Evolutionary conservation across 1,140 invertebrate genomes (phyloP).

Genomic region (Amphibalanus amphitrite): DNA sequence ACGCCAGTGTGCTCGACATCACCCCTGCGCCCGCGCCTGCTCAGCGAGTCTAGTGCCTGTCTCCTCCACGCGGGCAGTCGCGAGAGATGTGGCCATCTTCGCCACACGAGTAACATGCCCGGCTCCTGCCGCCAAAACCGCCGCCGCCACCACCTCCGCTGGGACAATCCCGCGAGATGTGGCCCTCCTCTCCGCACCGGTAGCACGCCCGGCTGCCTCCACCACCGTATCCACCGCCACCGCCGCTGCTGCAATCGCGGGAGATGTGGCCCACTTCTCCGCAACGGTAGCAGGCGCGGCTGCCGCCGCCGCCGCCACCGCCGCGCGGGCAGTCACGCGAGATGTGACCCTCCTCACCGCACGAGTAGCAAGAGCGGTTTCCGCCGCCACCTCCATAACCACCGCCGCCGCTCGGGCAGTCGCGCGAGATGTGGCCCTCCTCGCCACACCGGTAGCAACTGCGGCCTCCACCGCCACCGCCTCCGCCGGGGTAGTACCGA

Average conservation of each 20-base stretch:
- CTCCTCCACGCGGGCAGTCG: constrained; percentile 24
- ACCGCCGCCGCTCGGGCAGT: constrained; percentile 40
- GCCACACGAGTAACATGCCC: constrained; percentile 35
- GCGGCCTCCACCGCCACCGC: constrained; percentile 12
- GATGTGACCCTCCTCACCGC: constrained; percentile 74
- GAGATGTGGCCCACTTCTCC: constrained; percentile 34
- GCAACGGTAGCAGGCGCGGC: constrained; percentile 37
- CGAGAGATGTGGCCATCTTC: constrained; percentile 34
- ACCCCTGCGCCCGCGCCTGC: no score
- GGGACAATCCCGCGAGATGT: constrained; percentile 69
- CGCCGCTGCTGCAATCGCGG: constrained; percentile 39
- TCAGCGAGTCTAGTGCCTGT: no score
- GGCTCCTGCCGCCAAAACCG: constrained; percentile 64
- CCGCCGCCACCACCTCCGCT: constrained; percentile 34
- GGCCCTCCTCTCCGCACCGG: constrained; percentile 71
- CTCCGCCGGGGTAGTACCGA: constrained; percentile 16
- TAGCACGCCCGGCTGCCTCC: constrained; percentile 45
- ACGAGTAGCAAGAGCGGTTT: constrained; percentile 57
- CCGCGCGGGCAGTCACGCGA: constrained; percentile 61
- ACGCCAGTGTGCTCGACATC: no score
- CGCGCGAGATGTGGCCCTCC: constrained; percentile 71
- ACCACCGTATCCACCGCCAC: constrained; percentile 5
- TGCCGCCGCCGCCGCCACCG: constrained; percentile 24
- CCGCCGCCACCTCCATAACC: constrained; percentile 17
- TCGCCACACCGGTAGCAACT: constrained; percentile 71